Percentiles rank a stretch among this genome's conserved stretches.
Evolutionary conservation across 1,140 invertebrate genomes (phyloP).

Genomic region (Gonioctena quinquepunctata): DNA sequence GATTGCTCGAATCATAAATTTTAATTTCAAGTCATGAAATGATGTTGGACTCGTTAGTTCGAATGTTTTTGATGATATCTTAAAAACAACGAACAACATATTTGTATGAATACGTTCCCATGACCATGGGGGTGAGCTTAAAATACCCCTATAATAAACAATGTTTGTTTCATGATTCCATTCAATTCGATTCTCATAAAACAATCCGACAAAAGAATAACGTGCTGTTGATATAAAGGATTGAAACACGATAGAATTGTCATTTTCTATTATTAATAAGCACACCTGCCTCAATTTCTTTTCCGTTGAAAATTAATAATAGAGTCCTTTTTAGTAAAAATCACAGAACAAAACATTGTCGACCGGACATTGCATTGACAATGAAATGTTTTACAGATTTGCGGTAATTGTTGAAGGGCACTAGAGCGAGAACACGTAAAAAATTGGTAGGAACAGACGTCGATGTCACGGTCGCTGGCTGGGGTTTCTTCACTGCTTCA

Average conservation of each 20-base stretch:
- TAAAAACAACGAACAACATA: too few species aligned
- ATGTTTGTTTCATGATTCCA: too few species aligned
- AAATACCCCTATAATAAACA: too few species aligned
- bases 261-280: constrained; percentile 8
- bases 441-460: constrained; percentile 8
- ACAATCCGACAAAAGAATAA: background rate
- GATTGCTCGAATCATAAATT: too few species aligned
- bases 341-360: constrained; percentile 12
- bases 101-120: too few species aligned
- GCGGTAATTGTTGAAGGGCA: background rate
- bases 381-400: constrained; percentile 12
- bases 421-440: constrained; percentile 3
- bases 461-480: constrained; percentile 1
- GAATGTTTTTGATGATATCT: too few species aligned
- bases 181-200: background rate
- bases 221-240: background rate
- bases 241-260: constrained; percentile 5
- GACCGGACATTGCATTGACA: constrained; percentile 8
- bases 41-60: too few species aligned
- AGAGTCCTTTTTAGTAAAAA: background rate
- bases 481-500: background rate
- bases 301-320: constrained; percentile 16
- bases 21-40: too few species aligned
- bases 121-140: too few species aligned
- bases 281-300: constrained; percentile 13